These are phyloP conservation scores for Odobenus rosmarus DNA, from an alignment of 2,113 vertebrate genomes.

Conservation along the genomic window DNA sequence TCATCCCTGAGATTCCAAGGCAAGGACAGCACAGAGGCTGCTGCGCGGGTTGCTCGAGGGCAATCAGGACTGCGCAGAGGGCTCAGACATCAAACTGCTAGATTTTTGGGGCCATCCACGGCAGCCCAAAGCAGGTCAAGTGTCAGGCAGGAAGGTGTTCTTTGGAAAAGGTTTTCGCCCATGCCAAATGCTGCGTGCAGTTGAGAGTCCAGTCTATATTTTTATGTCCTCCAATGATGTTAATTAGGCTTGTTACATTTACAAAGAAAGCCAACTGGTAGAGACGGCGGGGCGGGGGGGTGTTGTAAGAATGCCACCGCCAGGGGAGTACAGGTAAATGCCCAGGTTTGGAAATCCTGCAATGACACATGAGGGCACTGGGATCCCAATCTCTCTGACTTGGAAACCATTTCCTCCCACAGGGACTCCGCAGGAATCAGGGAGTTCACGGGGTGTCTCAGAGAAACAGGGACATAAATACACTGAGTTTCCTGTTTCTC, in stretches of 20 bases:
- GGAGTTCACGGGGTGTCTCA: neutral
- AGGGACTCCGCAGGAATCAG: neutral
- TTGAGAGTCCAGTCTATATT: neutral
- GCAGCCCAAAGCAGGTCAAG: neutral
- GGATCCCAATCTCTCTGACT: too few relatives aligned
- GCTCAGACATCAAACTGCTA: neutral
- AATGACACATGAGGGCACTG: neutral
- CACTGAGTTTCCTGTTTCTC: neutral
- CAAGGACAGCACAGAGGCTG: neutral
- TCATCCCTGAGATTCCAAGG: neutral
- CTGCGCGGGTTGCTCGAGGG: neutral
- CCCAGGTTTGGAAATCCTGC: neutral
- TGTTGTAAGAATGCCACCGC: neutral
- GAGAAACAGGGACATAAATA: neutral
- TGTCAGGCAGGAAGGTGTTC: slow-evolving; percentile 40
- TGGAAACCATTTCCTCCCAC: neutral
- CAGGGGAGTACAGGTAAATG: neutral
- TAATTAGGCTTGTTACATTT: slow-evolving; percentile 39
- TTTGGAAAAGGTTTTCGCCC: neutral
- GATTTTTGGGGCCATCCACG: neutral
- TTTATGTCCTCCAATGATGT: neutral
- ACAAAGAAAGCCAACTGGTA: neutral
- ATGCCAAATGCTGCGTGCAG: neutral
- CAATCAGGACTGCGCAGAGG: neutral
- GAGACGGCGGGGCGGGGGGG: neutral